These are phyloP conservation scores for Epistrophella euchroma DNA, from an alignment of 2,888 invertebrate genomes.

Conservation along the genomic window DNA sequence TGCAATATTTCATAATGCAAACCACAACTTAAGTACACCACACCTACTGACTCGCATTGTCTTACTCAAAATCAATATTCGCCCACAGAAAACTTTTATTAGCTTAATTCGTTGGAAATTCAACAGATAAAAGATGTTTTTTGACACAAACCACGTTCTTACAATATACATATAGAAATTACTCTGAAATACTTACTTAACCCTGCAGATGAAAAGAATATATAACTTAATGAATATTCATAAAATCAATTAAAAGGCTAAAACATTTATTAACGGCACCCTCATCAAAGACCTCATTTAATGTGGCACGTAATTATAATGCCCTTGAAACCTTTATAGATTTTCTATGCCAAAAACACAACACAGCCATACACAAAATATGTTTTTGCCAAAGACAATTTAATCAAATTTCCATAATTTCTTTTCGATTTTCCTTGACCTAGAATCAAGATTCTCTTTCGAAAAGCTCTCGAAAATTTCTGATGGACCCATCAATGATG, in stretches of 20 bases:
- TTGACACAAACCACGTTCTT: too few species aligned
- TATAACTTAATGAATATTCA: slow-evolving; percentile 1
- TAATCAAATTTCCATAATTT: slow-evolving; percentile 68
- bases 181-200: not conserved
- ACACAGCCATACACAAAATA: not conserved
- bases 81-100: too few species aligned
- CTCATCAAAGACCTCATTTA: slow-evolving; percentile 12
- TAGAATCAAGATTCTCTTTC: not conserved
- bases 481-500: not conserved
- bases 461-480: slow-evolving; percentile 2
- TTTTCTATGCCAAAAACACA: not conserved
- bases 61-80: too few species aligned
- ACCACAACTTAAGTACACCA: too few species aligned
- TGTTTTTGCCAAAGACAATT: slow-evolving; percentile 41
- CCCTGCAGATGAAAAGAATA: not conserved
- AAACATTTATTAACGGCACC: not conserved
- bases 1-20: too few species aligned
- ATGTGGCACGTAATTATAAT: slow-evolving; percentile 25
- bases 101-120: too few species aligned
- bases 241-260: slow-evolving; percentile 5
- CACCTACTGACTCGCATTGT: too few species aligned
- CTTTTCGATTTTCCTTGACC: slow-evolving; percentile 51
- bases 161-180: not conserved
- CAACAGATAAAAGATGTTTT: too few species aligned
- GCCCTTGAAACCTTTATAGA: slow-evolving; percentile 37